phyloP scores from a whole-genome alignment of 2,797 vertebrate species.

The Euthynnus affinis region DNA sequence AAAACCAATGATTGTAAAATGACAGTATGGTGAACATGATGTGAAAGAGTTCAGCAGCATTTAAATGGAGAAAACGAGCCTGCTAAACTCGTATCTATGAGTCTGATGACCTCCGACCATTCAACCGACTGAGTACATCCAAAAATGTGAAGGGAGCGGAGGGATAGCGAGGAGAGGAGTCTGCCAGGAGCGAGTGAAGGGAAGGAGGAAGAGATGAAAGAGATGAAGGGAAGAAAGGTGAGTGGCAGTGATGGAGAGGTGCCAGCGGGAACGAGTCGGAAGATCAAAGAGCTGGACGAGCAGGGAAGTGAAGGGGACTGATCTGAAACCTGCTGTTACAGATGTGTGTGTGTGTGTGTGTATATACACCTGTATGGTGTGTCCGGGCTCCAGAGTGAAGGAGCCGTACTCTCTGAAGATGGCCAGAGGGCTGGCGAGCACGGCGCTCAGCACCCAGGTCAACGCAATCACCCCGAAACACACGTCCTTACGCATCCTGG shows the following conservation, averaged over 20 bases:
- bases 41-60: neutral
- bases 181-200: no score
- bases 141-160: no score
- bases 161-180: neutral
- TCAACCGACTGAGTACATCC: no score
- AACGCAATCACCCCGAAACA: conserved; percentile 93
- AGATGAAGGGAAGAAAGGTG: neutral
- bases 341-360: conserved; percentile 14
- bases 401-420: conserved; percentile 94
- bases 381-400: conserved; percentile 90
- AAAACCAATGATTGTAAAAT: neutral
- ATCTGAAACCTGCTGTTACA: neutral
- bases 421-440: conserved; percentile 93
- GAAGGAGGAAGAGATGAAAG: neutral
- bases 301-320: neutral
- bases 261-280: neutral
- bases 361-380: conserved; percentile 85
- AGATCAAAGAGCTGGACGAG: conserved; percentile 6
- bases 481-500: conserved; percentile 92
- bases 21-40: neutral
- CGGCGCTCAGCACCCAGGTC: conserved; percentile 92
- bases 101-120: no score
- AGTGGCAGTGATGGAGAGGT: neutral
- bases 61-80: neutral
- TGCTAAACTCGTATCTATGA: no score